These are phyloP conservation scores for Mnemiopsis leidyi DNA, from an alignment of 37 sponge, comb jelly and placozoan genomes.

Conservation along the genomic window DNA sequence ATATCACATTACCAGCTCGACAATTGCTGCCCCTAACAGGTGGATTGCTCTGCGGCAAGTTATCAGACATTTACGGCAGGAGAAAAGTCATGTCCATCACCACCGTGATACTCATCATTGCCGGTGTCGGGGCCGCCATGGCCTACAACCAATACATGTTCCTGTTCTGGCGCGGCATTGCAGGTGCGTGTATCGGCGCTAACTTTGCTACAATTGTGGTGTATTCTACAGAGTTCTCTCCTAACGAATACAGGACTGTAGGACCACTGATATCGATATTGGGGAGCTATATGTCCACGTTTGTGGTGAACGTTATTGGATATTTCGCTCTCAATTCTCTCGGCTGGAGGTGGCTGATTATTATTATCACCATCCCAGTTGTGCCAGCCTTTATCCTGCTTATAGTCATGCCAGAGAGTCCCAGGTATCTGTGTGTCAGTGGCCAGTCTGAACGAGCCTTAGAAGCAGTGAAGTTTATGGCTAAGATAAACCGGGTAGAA, in stretches of 20 bases:
- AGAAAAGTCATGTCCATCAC: conserved; percentile 20
- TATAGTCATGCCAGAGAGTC: conserved; percentile 15
- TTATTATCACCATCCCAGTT: conserved; percentile 22
- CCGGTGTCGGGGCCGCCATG: neutral
- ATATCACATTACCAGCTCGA: neutral
- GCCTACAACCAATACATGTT: conserved; percentile 22
- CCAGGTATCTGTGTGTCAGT: conserved; percentile 22
- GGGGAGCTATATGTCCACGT: conserved; percentile 31
- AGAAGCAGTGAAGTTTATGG: neutral
- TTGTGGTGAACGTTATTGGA: neutral
- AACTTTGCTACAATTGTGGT: conserved; percentile 27
- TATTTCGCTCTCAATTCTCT: neutral
- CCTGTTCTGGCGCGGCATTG: neutral
- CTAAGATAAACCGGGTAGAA: neutral
- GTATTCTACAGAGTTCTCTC: conserved; percentile 22
- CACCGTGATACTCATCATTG: neutral
- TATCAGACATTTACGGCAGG: conserved; percentile 10
- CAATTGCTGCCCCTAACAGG: neutral
- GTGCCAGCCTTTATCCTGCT: conserved; percentile 25
- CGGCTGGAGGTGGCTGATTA: conserved; percentile 46
- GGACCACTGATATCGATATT: conserved; percentile 13
- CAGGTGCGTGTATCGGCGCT: conserved; percentile 19
- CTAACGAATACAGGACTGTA: neutral
- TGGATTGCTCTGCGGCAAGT: neutral
- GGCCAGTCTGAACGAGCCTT: neutral